Conservation (phyloP, 1,140 invertebrate species). For the Pararge aegeria region DNA sequence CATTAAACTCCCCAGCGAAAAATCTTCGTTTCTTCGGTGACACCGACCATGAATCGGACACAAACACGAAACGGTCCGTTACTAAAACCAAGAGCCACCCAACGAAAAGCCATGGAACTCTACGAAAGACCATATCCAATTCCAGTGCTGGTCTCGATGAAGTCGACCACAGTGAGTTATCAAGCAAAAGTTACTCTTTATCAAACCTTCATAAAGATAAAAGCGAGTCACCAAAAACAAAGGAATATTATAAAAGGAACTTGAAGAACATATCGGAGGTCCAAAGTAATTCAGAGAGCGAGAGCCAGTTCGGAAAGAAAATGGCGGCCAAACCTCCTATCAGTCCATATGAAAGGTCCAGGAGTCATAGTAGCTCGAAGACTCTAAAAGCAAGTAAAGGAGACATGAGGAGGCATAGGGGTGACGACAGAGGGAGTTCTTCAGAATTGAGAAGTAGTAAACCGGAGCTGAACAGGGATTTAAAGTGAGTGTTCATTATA, state of each 20-base stretch:
- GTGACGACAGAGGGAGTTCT: constrained; percentile 61
- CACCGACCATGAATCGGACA: constrained; percentile 86
- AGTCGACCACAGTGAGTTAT: constrained; percentile 59
- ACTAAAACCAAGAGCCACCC: constrained; percentile 50
- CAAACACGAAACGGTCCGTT: constrained; percentile 64
- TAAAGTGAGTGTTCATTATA: constrained; percentile 50
- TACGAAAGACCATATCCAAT: constrained; percentile 65
- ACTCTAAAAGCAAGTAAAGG: constrained; percentile 62
- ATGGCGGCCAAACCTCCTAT: constrained; percentile 64
- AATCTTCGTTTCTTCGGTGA: constrained; percentile 90
- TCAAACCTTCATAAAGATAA: constrained; percentile 64
- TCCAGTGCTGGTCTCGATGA: constrained; percentile 72
- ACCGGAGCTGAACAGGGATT: constrained; percentile 59
- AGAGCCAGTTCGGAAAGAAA: constrained; percentile 62
- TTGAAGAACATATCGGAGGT: constrained; percentile 81
- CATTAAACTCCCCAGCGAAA: constrained; percentile 72
- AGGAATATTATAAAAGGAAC: constrained; percentile 74
- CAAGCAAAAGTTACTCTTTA: constrained; percentile 68
- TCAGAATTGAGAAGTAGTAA: constrained; percentile 67
- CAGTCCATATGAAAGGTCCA: constrained; percentile 69
- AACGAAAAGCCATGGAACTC: constrained; percentile 45
- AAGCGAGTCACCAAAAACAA: constrained; percentile 53
- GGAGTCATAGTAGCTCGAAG: constrained; percentile 75
- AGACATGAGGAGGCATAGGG: constrained; percentile 45
- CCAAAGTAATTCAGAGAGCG: constrained; percentile 70